phyloP scores from a whole-genome alignment of 2,888 invertebrate genomes.

The Caenorhabditis imperialis region DNA sequence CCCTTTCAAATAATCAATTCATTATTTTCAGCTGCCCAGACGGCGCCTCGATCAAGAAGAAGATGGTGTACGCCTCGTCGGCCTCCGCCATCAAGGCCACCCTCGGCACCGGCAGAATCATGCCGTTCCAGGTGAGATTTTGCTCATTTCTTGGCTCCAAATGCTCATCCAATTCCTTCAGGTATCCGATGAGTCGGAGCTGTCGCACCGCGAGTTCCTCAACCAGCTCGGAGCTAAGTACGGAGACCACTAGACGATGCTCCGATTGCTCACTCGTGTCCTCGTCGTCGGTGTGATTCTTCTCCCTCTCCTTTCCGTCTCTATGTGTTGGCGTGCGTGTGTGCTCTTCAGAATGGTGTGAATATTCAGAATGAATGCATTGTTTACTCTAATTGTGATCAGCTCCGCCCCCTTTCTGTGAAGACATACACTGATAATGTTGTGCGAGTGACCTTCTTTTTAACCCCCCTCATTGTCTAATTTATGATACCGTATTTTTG shows the following conservation, averaged over 20 bases:
- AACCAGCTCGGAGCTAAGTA: slow-evolving; percentile 76
- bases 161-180: too few species aligned
- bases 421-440: too few species aligned
- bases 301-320: background rate
- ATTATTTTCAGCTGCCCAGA: slow-evolving; percentile 89
- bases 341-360: background rate
- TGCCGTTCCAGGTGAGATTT: slow-evolving; percentile 77
- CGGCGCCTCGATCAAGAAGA: slow-evolving; percentile 91
- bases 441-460: slow-evolving; percentile 23
- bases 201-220: slow-evolving; percentile 77
- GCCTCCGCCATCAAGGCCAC: slow-evolving; percentile 98
- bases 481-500: slow-evolving; percentile 29
- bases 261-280: slow-evolving; percentile 7
- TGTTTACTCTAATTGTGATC: background rate
- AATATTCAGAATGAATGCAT: background rate
- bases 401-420: slow-evolving; percentile 5
- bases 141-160: too few species aligned
- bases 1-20: too few species aligned
- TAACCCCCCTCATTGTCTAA: slow-evolving; percentile 32
- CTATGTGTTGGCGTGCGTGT: slow-evolving; percentile 1
- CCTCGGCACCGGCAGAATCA: slow-evolving; percentile 82
- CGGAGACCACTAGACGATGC: slow-evolving; percentile 72
- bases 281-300: slow-evolving; percentile 3
- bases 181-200: slow-evolving; percentile 78
- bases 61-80: slow-evolving; percentile 90